Evolutionary conservation across 1,140 invertebrate genomes (phyloP).

Genomic region (Camponotus pennsylvanicus): DNA sequence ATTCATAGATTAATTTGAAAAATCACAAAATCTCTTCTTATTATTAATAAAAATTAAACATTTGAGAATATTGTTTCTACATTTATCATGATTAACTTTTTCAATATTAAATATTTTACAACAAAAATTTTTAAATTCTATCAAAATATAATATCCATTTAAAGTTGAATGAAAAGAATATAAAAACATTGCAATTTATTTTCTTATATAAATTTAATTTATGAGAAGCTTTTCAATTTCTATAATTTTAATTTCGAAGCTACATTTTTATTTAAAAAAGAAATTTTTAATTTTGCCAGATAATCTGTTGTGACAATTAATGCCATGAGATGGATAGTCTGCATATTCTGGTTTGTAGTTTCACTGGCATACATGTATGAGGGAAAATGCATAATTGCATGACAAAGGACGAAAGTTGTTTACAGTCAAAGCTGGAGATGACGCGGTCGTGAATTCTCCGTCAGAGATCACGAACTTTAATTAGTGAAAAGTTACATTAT

Average conservation of each 20-base stretch:
- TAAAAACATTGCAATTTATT: background rate
- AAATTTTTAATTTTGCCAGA: background rate
- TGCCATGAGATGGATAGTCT: background rate
- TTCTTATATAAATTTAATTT: background rate
- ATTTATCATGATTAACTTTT: background rate
- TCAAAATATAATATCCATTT: slow-evolving; percentile 6
- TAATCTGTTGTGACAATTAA: slow-evolving; percentile 26
- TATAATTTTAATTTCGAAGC: background rate
- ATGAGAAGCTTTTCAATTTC: background rate
- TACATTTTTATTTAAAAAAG: background rate
- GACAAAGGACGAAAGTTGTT: slow-evolving; percentile 30
- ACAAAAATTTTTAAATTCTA: background rate
- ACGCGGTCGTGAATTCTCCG: background rate
- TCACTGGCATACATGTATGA: background rate
- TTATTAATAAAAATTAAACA: background rate
- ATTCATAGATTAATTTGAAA: background rate
- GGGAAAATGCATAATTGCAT: slow-evolving; percentile 32
- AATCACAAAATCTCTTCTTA: background rate
- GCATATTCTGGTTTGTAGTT: background rate
- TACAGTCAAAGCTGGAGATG: slow-evolving; percentile 7
- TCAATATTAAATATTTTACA: slow-evolving; percentile 8
- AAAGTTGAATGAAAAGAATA: background rate
- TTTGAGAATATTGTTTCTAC: background rate
- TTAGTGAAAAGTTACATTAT: slow-evolving; percentile 16
- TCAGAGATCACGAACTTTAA: slow-evolving; percentile 26